Evolutionary conservation across 1,140 invertebrate genomes (phyloP).

Genomic region (Caenorhabditis briggsae): DNA sequence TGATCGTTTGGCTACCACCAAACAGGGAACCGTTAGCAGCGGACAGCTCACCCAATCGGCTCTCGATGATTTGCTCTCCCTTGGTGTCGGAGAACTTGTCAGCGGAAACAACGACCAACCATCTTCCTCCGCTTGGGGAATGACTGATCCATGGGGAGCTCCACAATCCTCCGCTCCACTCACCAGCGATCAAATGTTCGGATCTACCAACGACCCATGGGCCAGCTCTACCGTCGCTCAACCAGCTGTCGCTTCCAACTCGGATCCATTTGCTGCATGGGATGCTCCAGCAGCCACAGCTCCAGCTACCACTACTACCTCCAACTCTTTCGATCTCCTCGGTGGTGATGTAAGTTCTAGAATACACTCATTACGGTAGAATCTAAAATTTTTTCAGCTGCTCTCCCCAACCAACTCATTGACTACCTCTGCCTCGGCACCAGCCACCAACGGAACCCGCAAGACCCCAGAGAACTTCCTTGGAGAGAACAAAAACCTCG

Average conservation of each 20-base stretch:
- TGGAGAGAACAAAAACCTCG: slow-evolving; percentile 91
- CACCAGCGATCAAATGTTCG: neutral
- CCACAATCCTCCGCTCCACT: slow-evolving; percentile 18
- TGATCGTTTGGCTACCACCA: slow-evolving; percentile 58
- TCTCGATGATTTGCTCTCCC: slow-evolving; percentile 75
- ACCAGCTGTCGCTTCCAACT: slow-evolving; percentile 17
- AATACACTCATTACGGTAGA: no score
- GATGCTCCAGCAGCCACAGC: slow-evolving; percentile 68
- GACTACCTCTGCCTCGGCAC: slow-evolving; percentile 17
- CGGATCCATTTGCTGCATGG: slow-evolving; percentile 34
- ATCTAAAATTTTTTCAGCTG: slow-evolving; percentile 20
- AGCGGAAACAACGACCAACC: slow-evolving; percentile 40
- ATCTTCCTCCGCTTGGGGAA: slow-evolving; percentile 50
- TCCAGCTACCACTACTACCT: slow-evolving; percentile 28
- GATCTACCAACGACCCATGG: slow-evolving; percentile 57
- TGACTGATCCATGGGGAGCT: slow-evolving; percentile 44
- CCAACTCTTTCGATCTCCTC: slow-evolving; percentile 46
- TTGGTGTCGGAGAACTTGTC: slow-evolving; percentile 70
- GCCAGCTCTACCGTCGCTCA: slow-evolving; percentile 19
- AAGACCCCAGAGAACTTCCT: slow-evolving; percentile 93
- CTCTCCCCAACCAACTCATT: slow-evolving; percentile 39
- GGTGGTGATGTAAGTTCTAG: slow-evolving; percentile 4
- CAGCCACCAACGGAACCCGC: neutral
- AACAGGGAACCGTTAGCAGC: slow-evolving; percentile 65
- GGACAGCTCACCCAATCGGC: slow-evolving; percentile 67